These are phyloP conservation scores for Prietella phreatophila DNA, from an alignment of 2,113 vertebrate genomes.

Conservation along the genomic window DNA sequence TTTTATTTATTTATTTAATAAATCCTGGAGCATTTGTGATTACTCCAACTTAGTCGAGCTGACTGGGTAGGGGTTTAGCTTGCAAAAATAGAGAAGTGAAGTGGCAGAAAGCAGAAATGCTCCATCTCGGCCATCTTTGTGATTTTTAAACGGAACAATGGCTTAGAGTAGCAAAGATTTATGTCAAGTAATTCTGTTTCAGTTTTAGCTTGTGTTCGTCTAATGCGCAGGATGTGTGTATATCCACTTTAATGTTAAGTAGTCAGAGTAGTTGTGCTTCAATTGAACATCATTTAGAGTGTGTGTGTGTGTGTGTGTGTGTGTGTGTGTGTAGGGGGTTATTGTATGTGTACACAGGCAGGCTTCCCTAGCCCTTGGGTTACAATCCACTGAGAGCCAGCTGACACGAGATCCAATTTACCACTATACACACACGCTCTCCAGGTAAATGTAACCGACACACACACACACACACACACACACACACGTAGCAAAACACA, in stretches of 20 bases:
- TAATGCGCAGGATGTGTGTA: not conserved
- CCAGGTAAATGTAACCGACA: constrained; percentile 56
- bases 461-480: constrained; percentile 40
- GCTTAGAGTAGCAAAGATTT: constrained; percentile 11
- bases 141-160: constrained; percentile 29
- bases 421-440: constrained; percentile 36
- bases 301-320: not conserved
- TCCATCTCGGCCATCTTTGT: not conserved
- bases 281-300: constrained; percentile 38
- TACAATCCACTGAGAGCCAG: constrained; percentile 31
- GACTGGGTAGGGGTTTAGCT: not conserved
- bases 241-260: not conserved
- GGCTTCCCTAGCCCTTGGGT: constrained; percentile 28
- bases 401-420: constrained; percentile 51
- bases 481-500: constrained; percentile 43
- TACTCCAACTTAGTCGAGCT: not conserved
- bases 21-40: not conserved
- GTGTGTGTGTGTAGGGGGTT: too few relatives aligned
- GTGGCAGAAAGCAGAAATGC: constrained; percentile 44
- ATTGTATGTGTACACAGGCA: not conserved
- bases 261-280: constrained; percentile 36
- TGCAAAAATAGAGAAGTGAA: constrained; percentile 42
- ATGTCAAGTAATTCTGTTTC: not conserved
- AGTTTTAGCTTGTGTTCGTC: not conserved
- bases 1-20: not conserved